Base-by-base conservation (phyloP, 2,797 vertebrate species). In the Garrulus glandarius region DNA sequence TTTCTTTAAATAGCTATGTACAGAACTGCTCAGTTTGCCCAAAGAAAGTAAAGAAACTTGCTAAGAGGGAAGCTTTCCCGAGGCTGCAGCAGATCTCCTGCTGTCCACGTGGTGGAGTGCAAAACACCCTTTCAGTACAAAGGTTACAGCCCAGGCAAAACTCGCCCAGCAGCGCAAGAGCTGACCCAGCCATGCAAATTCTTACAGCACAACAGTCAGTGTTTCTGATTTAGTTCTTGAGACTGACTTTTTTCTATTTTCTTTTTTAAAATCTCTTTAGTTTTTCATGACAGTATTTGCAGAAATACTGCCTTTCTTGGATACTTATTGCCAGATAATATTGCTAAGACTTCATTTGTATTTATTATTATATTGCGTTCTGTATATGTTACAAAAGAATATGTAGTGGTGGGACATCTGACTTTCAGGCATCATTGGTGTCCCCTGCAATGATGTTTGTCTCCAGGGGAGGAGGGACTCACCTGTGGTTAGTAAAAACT, bases 31-130 rank as follows among this genome's bases (percentile, higher is more conserved):
- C 67, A 3, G 14, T 92, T 95, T 87, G 37, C 32, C 61, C 85
- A 18, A 93, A 47, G 77, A 88, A 57, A 78, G 20, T 15, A 14
- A n/a, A 32, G 32, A 49, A 78, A 21, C 18, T 30, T 50, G 20
- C 26, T 16, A 13, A 60, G 43, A 39, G 39, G 36, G 34, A 41
- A 79, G 23, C 47, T 41, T 65, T 78, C 53, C 76, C 55, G 65
- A 94, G 76, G 61, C 76, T 88, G 49, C 84, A 78, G 17, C 92
- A 80, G 80, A 72, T n/a, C 81, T 89, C 89, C 49, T 91, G 57
- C 75, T 83, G 82, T 81, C 97, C 97, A 90, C 94, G 68, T 34
- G 85, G 87, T 93, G 97, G 96, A 56, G 90, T 46, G 65, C 55
- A 84, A 57, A 68, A 26, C 44, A 5, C n/a, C 43, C 84, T 76